Evolutionary conservation across 2,113 vertebrate genomes (phyloP).

Genomic region (Actinemys pallida): DNA sequence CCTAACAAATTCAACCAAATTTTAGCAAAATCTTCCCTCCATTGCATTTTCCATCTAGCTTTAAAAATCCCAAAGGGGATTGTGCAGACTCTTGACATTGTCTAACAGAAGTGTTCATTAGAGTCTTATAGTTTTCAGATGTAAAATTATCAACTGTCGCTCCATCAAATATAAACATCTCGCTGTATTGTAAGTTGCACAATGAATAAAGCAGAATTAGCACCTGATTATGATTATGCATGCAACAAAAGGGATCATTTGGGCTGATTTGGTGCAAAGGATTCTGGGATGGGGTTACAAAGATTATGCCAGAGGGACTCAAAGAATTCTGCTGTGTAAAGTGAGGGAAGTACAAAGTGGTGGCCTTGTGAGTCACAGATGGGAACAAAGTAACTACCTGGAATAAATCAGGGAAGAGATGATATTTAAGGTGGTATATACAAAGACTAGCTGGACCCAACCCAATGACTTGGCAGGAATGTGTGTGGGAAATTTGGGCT

Average conservation of each 20-base stretch:
- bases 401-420: neutral
- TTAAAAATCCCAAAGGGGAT: neutral
- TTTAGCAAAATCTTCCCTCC: neutral
- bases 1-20: neutral
- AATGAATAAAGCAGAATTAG: neutral
- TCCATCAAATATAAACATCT: rapidly evolving
- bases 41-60: rapidly evolving
- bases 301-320: too few species aligned
- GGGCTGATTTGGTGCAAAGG: rapidly evolving
- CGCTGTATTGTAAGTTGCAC: rapidly evolving
- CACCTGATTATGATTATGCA: rapidly evolving
- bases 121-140: neutral
- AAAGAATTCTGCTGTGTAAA: neutral
- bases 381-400: neutral
- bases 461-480: neutral
- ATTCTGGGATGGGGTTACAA: neutral
- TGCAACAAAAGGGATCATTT: neutral
- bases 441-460: neutral
- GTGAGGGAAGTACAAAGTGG: neutral
- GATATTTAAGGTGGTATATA: neutral
- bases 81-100: rapidly evolving
- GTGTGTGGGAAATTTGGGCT: neutral
- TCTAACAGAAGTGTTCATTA: neutral
- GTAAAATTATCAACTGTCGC: rapidly evolving
- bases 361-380: neutral